Evolutionary conservation across 2,888 invertebrate species (phyloP).

Genomic region (Perizoma affinitatum): DNA sequence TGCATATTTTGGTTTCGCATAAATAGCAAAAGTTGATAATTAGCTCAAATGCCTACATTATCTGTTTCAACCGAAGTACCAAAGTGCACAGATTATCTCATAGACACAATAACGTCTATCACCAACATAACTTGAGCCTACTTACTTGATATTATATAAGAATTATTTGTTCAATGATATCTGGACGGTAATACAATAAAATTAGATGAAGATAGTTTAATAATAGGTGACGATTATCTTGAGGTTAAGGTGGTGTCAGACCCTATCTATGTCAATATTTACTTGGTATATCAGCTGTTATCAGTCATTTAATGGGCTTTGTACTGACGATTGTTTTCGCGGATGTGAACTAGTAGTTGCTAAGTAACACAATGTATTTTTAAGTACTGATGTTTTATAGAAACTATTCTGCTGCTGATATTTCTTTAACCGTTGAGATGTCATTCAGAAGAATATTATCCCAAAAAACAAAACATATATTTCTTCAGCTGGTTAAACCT

Average conservation of each 20-base stretch:
- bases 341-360: slow-evolving; percentile 52
- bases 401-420: no score
- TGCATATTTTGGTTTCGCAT: no score
- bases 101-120: slow-evolving; percentile 20
- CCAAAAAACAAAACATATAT: neutral
- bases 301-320: slow-evolving; percentile 54
- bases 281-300: slow-evolving; percentile 53
- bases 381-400: no score
- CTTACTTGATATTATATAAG: neutral
- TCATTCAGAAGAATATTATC: neutral
- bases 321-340: slow-evolving; percentile 58
- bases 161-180: slow-evolving; percentile 10
- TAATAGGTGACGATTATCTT: slow-evolving; percentile 66
- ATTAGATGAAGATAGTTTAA: slow-evolving; percentile 58
- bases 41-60: slow-evolving; percentile 6
- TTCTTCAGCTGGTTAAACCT: no score
- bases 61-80: slow-evolving; percentile 10
- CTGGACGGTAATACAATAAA: slow-evolving; percentile 34
- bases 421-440: no score
- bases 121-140: slow-evolving; percentile 16
- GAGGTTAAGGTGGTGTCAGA: slow-evolving; percentile 77
- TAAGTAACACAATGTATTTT: slow-evolving; percentile 50
- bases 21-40: slow-evolving; percentile 5
- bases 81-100: slow-evolving; percentile 21
- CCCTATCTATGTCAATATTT: slow-evolving; percentile 79